Conservation (phyloP, 2,888 invertebrate species). For the Perizoma affinitatum region DNA sequence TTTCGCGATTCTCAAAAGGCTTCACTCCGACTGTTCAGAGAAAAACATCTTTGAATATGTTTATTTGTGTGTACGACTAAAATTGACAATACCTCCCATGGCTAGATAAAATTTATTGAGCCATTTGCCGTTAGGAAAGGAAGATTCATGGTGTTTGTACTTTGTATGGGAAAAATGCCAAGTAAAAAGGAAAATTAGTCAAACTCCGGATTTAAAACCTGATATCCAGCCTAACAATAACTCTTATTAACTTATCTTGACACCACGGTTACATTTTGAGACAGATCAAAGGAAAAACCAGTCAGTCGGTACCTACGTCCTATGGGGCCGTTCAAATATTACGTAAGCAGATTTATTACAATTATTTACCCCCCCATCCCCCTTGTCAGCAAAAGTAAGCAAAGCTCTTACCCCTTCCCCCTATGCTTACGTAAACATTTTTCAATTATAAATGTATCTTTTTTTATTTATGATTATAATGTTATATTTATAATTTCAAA, state of each 20-base stretch:
- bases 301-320: too few species aligned
- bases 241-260: constrained; percentile 14
- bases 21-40: constrained; percentile 33
- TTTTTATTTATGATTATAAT: too few species aligned
- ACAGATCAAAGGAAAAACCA: background rate
- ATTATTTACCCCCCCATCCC: too few species aligned
- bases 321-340: too few species aligned
- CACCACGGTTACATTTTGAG: background rate
- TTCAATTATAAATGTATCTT: too few species aligned
- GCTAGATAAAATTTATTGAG: constrained; percentile 37
- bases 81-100: constrained; percentile 33
- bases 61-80: constrained; percentile 38
- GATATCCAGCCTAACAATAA: constrained; percentile 15
- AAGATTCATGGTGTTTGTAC: constrained; percentile 39
- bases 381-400: too few species aligned
- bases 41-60: constrained; percentile 41
- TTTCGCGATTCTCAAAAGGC: constrained; percentile 42
- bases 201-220: constrained; percentile 9
- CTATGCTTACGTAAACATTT: too few species aligned
- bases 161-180: constrained; percentile 7
- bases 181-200: constrained; percentile 15
- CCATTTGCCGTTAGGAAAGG: constrained; percentile 38
- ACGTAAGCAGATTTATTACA: too few species aligned
- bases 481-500: too few species aligned
- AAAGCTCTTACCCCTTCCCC: too few species aligned